These are phyloP conservation scores for Balanococcus diminutus DNA, from an alignment of 2,888 invertebrate genomes.

Conservation along the genomic window DNA sequence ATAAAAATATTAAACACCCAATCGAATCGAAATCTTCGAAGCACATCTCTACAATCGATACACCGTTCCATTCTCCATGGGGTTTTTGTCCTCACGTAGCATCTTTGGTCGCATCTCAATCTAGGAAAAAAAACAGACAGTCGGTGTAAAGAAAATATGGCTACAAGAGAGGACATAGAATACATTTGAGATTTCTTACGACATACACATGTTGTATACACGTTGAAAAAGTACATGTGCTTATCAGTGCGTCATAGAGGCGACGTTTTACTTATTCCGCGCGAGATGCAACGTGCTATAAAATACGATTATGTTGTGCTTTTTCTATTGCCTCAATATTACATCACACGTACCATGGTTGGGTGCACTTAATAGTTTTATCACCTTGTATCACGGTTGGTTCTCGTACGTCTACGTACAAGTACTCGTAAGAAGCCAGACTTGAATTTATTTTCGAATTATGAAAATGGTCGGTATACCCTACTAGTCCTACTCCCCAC, in stretches of 20 bases:
- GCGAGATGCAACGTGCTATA: slow-evolving; percentile 1
- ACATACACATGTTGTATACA: neutral
- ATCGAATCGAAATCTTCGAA: neutral
- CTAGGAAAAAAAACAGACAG: neutral
- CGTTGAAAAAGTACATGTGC: slow-evolving; percentile 30
- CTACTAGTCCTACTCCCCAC: no score
- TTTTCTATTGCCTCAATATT: slow-evolving; percentile 33
- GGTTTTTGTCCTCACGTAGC: neutral
- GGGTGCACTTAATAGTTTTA: slow-evolving; percentile 35
- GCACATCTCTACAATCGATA: neutral
- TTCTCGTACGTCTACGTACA: no score
- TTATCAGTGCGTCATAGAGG: slow-evolving; percentile 42
- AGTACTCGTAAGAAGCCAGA: neutral
- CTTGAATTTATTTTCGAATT: slow-evolving; percentile 26
- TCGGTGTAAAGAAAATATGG: neutral
- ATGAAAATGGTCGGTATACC: no score
- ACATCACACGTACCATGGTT: slow-evolving; percentile 40
- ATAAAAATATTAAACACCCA: neutral
- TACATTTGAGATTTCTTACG: slow-evolving; percentile 28
- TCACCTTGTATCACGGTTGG: neutral
- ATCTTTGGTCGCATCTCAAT: no score
- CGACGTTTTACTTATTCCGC: slow-evolving; percentile 29
- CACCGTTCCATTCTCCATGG: neutral
- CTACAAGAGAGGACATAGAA: neutral
- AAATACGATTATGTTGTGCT: slow-evolving; percentile 34